phyloP scores from a whole-genome alignment of 2,113 vertebrate species.

The Anser brachyrhynchus region DNA sequence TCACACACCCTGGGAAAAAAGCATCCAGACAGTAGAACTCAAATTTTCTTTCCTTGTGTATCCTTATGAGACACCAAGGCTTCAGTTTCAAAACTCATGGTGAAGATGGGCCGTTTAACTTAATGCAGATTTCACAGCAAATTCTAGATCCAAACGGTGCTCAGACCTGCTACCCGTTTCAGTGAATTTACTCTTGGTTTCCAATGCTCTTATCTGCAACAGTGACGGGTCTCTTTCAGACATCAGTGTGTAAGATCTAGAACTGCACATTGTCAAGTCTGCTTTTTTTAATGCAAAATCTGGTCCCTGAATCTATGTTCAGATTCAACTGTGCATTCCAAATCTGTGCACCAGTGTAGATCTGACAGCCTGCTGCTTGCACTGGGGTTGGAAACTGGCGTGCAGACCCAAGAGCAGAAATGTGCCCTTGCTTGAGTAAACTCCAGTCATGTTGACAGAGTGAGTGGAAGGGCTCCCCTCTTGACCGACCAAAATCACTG shows the following conservation, averaged over 20 bases:
- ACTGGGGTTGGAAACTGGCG: background rate
- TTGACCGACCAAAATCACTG: background rate
- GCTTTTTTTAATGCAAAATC: background rate
- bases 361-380: background rate
- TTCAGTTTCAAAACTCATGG: background rate
- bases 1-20: constrained; percentile 53
- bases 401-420: background rate
- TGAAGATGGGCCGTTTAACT: background rate
- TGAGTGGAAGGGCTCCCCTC: background rate
- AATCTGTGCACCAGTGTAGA: background rate
- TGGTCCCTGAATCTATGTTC: background rate
- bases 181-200: background rate
- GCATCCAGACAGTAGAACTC: background rate
- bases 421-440: background rate
- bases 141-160: background rate
- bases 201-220: background rate
- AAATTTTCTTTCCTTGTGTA: background rate
- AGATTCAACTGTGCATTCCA: background rate
- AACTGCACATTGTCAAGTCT: background rate
- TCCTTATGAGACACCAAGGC: background rate
- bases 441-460: constrained; percentile 14
- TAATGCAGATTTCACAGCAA: background rate
- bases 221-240: background rate
- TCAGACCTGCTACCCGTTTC: background rate
- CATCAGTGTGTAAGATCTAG: background rate